Evolutionary conservation across 1,140 invertebrate species (phyloP), one percentile per base, ranked within the genome.

Genomic region (Tachypleus tridentatus): DNA sequence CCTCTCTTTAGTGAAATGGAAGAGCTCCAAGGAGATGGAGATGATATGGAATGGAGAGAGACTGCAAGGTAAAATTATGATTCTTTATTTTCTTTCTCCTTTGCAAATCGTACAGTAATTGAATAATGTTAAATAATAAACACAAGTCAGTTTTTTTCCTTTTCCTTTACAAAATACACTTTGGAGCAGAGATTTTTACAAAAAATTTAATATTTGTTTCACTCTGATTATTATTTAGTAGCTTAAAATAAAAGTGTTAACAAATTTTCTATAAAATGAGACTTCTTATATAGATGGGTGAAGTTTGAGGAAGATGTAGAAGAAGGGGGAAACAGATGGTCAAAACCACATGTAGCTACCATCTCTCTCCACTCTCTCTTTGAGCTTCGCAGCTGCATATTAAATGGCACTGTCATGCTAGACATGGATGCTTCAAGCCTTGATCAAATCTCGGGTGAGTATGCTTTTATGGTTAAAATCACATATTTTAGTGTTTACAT

Each of bases 21-120:
- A 51, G 86, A 79, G 85, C 82, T 97, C 66, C 76, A 74, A 70
- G 88, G 90, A 56, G 89, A 91, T 64, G 89, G 90, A 63, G 89
- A 93, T 70, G 84, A 80, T 64, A 71, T 91, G 76, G 88, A 94
- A 80, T 97, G 93, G 93, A 94, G 93, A 76, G 93, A 97, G 80
- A 96, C 93, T n/a, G 93, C 93, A 29, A 84, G 94, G 86, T 86
- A 29, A 29, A 29, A 29, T 29, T 29, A 29, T 2, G 29, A 29
- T 29, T 29, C 29, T 29, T 29, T 64, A n/a, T 49, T 66, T 3
- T 52, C 57, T 56, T 57, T 74, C 70, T 50, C 58, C 73, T 5
- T 73, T 77, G 60, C 73, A 76, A 69, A 67, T 70, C 65, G 70
- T 50, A 61, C 7, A 61, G 8, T 11, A 29, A n/a, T 63, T 57